Evolutionary conservation across 2,797 vertebrate species (phyloP).

Genomic region (Esox lucius): DNA sequence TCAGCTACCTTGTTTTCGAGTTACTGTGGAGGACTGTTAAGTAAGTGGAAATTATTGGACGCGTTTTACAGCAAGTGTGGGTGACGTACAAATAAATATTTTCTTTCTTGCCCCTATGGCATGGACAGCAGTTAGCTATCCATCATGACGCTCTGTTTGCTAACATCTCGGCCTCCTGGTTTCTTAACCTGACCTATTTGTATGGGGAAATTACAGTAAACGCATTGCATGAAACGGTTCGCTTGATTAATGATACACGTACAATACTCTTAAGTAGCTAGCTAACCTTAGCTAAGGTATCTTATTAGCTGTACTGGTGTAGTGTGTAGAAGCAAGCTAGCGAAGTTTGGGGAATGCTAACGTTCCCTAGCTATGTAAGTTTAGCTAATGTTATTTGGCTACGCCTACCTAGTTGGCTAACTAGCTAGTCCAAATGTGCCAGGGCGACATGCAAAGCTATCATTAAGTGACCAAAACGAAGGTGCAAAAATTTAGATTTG

Average conservation of each 20-base stretch:
- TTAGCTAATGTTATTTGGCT: conserved; percentile 6
- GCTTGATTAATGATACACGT: neutral
- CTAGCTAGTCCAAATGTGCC: neutral
- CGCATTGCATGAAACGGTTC: neutral
- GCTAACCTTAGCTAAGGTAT: neutral
- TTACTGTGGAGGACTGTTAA: conserved; percentile 18
- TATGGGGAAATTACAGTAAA: neutral
- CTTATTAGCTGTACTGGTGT: neutral
- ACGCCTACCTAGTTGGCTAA: neutral
- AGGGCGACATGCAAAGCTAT: neutral
- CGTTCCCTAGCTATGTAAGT: neutral
- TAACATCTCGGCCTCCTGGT: conserved; percentile 10
- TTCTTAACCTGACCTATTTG: neutral
- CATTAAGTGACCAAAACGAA: neutral
- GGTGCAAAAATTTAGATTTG: neutral
- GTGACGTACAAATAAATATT: conserved; percentile 37
- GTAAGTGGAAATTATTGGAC: conserved; percentile 32
- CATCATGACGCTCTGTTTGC: neutral
- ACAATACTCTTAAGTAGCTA: neutral
- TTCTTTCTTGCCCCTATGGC: conserved; percentile 4
- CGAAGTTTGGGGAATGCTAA: neutral
- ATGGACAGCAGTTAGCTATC: neutral
- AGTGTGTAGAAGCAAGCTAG: neutral
- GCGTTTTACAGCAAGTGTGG: conserved; percentile 30
- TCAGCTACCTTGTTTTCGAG: conserved; percentile 20